Conservation (phyloP, 2,113 vertebrate genomes). For the Mugil cephalus region DNA sequence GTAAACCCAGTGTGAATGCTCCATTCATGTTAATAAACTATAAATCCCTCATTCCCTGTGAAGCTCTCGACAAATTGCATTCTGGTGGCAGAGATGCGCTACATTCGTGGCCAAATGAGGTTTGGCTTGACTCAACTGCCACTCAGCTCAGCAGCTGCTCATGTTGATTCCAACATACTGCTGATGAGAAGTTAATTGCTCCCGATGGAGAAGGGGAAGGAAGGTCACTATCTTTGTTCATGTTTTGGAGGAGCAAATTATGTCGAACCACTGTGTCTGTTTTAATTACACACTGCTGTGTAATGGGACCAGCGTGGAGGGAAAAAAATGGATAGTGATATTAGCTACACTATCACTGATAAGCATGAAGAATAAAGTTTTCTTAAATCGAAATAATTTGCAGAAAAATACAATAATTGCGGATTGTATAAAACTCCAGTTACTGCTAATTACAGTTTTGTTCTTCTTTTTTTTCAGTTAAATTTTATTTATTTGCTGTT, state of each 20-base stretch:
- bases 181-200: constrained; percentile 48
- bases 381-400: no score
- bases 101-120: constrained; percentile 17
- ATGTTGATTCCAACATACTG: constrained; percentile 31
- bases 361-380: neutral
- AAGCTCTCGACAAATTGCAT: constrained; percentile 12
- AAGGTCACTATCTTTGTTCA: constrained; percentile 37
- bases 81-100: neutral
- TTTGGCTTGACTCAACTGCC: constrained; percentile 8
- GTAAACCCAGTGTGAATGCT: constrained; percentile 11
- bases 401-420: no score
- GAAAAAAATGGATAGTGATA: constrained; percentile 1
- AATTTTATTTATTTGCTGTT: no score
- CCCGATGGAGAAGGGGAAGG: constrained; percentile 1
- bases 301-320: neutral
- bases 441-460: no score
- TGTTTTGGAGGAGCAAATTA: constrained; percentile 51
- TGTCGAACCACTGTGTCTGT: constrained; percentile 18
- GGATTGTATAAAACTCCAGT: no score
- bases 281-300: constrained; percentile 36
- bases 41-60: constrained; percentile 17
- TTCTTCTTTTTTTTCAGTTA: no score
- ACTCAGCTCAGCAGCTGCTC: constrained; percentile 39
- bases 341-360: neutral
- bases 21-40: constrained; percentile 32